Conservation (phyloP, 23 tunicate species). For the Ascidia mentula region DNA sequence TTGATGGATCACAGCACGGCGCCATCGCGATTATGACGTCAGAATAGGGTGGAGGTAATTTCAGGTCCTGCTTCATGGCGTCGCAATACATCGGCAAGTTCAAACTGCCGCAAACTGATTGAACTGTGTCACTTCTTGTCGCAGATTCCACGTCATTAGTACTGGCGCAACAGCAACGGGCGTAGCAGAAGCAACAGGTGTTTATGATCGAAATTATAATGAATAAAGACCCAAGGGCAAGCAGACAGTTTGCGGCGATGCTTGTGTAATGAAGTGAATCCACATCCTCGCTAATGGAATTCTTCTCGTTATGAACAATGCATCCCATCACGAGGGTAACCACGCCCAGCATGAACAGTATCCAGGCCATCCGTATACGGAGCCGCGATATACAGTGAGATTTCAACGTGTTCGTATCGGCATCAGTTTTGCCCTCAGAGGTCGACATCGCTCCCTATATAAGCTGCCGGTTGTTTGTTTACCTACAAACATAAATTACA, state of each 20-base stretch:
- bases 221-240: background rate
- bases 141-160: background rate
- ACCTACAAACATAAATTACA: background rate
- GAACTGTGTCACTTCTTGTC: no score
- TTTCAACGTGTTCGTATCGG: no score
- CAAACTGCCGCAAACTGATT: background rate
- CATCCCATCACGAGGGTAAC: conserved; percentile 6
- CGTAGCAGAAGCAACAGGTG: background rate
- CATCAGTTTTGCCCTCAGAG: background rate
- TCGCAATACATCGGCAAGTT: background rate
- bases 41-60: conserved; percentile 9
- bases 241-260: conserved; percentile 10
- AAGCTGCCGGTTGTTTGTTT: background rate
- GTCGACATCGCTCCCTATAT: background rate
- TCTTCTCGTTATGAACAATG: conserved; percentile 7
- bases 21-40: background rate
- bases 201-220: background rate
- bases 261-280: background rate
- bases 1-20: background rate
- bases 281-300: background rate
- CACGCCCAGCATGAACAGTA: conserved; percentile 1
- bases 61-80: background rate
- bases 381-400: no score
- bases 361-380: background rate
- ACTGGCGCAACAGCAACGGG: background rate